Conservation (phyloP, 2,888 invertebrate genomes). For the Tipula confusa region DNA sequence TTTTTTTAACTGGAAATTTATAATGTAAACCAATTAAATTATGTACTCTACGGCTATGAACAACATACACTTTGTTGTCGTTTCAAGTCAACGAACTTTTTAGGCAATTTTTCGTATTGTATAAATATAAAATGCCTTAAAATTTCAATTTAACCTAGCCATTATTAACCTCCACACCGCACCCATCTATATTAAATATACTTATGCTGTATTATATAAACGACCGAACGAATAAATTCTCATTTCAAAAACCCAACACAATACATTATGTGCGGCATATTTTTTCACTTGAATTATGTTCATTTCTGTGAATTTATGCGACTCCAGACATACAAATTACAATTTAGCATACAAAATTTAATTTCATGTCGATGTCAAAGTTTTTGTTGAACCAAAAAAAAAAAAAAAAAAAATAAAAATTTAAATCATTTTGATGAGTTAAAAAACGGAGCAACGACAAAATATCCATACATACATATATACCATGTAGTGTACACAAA, state of each 20-base stretch:
- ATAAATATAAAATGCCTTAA: neutral
- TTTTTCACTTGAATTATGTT: neutral
- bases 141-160: neutral
- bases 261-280: neutral
- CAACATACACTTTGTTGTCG: no score
- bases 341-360: neutral
- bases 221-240: neutral
- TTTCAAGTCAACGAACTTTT: neutral
- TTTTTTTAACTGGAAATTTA: no score
- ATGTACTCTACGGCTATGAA: no score
- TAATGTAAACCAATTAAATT: no score
- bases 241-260: neutral
- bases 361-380: conserved; percentile 9
- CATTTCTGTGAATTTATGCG: neutral
- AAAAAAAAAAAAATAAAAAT: neutral
- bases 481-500: neutral
- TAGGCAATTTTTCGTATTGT: no score
- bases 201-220: neutral
- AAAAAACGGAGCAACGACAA: neutral
- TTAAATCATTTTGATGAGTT: conserved; percentile 5
- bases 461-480: neutral
- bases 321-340: neutral
- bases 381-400: neutral
- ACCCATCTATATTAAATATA: neutral
- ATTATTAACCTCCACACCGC: neutral